Base-by-base conservation (phyloP, 2,888 invertebrate genomes). In the Urechis unicinctus region DNA sequence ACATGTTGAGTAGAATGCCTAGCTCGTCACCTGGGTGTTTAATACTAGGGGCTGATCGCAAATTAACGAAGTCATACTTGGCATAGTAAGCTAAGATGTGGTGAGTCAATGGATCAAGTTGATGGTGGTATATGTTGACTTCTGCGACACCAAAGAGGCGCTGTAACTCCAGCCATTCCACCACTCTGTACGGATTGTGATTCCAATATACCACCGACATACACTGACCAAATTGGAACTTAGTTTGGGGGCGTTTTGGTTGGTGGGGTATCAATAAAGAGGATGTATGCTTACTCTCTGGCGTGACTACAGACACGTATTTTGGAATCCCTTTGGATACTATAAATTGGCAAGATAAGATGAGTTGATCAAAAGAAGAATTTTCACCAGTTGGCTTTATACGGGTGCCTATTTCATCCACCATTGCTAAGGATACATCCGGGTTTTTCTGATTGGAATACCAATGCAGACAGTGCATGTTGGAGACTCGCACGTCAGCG, bases 141-240 rank as follows among this genome's bases (percentile, higher is more conserved):
- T 61, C 59, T 1, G 46, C 50, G 25, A 61, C 59, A 0, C 61
- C 61, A 45, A 41, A 57, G 42, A 57, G 24, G 17, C 52, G 47
- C 6, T 61, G 59, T 31, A 61, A 25, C 52, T 61, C 59, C 24
- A 61, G 24, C 59, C 59, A 61, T 48, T 61, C 61, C 3, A 61
- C 57, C 21, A 60, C 9, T n/a, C 50, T 17, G 24, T 30, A 45
- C 21, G 59, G 59, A 30, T 61, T 55, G 6, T 54, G 55, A 9
- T 60, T 25, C 56, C 57, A 54, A 41, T 59, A 61, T 2, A 52
- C 49, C 21, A 60, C 50, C 5, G 60, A 60, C 60, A 60, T 55
- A 43, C 60, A 60, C 26, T 60, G 60, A 21, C 60, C 60, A 43
- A 60, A 59, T 25, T 55, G 56, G 6, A 60, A 29, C n/a, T 25